Percentiles rank a stretch among this genome's conserved stretches.
Conservation (phyloP, 2,113 vertebrate genomes). For the Calidris pugnax region DNA sequence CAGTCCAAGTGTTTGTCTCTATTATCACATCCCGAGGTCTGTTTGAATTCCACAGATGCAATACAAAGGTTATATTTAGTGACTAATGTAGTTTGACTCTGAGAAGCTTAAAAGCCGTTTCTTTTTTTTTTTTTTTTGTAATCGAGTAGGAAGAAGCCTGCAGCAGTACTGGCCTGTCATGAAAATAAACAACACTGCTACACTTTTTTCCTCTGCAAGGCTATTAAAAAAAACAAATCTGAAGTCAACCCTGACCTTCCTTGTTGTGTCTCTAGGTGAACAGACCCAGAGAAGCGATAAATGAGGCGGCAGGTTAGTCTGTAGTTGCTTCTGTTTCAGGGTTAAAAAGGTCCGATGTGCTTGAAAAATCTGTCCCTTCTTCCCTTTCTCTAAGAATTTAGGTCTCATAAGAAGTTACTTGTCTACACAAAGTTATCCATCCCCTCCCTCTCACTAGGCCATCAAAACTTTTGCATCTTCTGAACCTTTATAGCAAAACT, state of each 20-base stretch:
- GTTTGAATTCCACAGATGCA: conserved; percentile 32
- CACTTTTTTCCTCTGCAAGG: no score
- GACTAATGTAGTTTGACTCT: not conserved
- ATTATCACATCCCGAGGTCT: not conserved
- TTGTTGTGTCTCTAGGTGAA: not conserved
- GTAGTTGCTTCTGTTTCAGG: not conserved
- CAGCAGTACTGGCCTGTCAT: not conserved
- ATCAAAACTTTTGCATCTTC: not conserved
- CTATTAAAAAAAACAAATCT: no score
- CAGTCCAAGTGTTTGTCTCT: not conserved
- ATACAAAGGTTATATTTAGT: conserved; percentile 46
- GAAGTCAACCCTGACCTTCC: not conserved
- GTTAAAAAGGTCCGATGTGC: not conserved
- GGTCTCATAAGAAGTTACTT: not conserved
- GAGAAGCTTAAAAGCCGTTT: not conserved
- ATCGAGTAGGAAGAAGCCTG: not conserved
- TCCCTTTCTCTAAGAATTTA: not conserved
- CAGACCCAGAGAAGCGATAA: not conserved
- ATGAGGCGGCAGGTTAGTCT: not conserved
- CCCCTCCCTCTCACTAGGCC: not conserved
- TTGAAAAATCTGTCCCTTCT: not conserved
- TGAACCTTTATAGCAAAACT: not conserved
- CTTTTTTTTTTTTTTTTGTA: not conserved
- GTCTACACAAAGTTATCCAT: not conserved
- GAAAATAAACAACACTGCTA: not conserved